phyloP scores from a whole-genome alignment of 2,113 vertebrate species.

The Trematomus loennbergii region DNA sequence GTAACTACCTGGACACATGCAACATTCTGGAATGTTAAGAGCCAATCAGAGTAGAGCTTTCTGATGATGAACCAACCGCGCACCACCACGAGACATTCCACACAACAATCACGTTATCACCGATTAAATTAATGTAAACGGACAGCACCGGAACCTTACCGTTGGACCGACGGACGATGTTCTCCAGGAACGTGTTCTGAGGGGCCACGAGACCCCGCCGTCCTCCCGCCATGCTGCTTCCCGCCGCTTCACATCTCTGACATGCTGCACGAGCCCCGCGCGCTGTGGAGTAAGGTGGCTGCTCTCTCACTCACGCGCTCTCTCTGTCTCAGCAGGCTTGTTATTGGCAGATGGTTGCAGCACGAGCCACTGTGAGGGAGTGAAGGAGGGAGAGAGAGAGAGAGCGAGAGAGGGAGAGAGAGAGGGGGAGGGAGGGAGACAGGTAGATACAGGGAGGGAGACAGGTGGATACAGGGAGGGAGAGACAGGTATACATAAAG shows the following conservation, averaged over 20 bases:
- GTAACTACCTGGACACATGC: neutral
- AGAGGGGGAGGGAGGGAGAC: neutral
- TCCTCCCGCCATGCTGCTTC: conserved; percentile 89
- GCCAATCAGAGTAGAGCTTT: conserved; percentile 7
- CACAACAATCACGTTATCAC: neutral
- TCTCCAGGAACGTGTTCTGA: conserved; percentile 94
- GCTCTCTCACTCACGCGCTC: neutral
- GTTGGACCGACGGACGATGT: conserved; percentile 92
- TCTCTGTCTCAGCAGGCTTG: conserved; percentile 18
- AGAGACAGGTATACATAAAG: neutral
- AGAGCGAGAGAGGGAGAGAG: neutral
- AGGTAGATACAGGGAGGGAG: neutral
- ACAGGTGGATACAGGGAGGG: neutral
- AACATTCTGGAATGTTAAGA: neutral
- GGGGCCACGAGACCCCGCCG: conserved; percentile 92
- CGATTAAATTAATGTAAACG: neutral
- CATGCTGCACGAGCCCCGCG: conserved; percentile 76
- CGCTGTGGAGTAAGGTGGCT: neutral
- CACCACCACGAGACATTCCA: conserved; percentile 6
- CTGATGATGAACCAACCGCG: neutral
- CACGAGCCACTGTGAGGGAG: conserved; percentile 20
- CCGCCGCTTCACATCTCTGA: conserved; percentile 51
- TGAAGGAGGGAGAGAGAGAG: neutral
- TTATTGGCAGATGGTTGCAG: conserved; percentile 49
- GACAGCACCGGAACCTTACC: conserved; percentile 81